A percentile compares a stretch with the other conserved stretches of the same genome.
Evolutionary conservation across 35 echinoderm and acorn worm genomes (phyloP).

Genomic region (Amphiura filiformis): DNA sequence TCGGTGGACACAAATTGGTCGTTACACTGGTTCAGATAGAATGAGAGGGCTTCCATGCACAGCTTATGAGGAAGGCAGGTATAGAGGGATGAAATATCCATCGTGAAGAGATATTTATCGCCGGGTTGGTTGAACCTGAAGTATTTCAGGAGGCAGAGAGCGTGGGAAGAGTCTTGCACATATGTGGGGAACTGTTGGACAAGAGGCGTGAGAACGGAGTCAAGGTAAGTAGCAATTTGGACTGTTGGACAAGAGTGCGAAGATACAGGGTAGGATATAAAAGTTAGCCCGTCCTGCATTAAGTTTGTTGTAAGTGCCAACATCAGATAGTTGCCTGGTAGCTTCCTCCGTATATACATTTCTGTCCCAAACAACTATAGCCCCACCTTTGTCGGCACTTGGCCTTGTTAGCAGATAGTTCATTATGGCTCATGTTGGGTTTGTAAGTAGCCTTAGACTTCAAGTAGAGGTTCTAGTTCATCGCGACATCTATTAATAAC

Average conservation of each 20-base stretch:
- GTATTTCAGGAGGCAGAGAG: slow-evolving; percentile 9
- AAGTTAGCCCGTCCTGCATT: slow-evolving; percentile 12
- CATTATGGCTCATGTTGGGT: too few species aligned
- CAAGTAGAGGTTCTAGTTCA: too few species aligned
- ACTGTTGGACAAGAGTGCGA: too few species aligned
- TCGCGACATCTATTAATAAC: too few species aligned
- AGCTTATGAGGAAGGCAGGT: slow-evolving; percentile 20
- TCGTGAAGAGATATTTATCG: too few species aligned
- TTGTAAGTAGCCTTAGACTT: too few species aligned
- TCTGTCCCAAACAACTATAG: slow-evolving; percentile 27
- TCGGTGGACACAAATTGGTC: background rate
- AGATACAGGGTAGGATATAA: slow-evolving; percentile 25
- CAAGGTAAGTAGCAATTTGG: slow-evolving; percentile 13
- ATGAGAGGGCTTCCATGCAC: slow-evolving; percentile 9
- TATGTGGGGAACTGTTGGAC: slow-evolving; percentile 35
- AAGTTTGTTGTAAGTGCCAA: background rate
- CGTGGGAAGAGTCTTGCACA: slow-evolving; percentile 26
- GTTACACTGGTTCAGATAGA: background rate
- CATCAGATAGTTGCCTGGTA: slow-evolving; percentile 16
- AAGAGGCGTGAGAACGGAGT: too few species aligned
- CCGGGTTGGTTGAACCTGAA: too few species aligned
- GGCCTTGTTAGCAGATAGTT: background rate
- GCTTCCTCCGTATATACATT: slow-evolving; percentile 14
- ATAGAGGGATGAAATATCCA: too few species aligned
- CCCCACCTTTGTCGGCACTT: slow-evolving; percentile 29